Evolutionary conservation across 1,140 invertebrate species (phyloP), one percentile per base, ranked within the genome.

Genomic region (Brachionus rotundiformis): DNA sequence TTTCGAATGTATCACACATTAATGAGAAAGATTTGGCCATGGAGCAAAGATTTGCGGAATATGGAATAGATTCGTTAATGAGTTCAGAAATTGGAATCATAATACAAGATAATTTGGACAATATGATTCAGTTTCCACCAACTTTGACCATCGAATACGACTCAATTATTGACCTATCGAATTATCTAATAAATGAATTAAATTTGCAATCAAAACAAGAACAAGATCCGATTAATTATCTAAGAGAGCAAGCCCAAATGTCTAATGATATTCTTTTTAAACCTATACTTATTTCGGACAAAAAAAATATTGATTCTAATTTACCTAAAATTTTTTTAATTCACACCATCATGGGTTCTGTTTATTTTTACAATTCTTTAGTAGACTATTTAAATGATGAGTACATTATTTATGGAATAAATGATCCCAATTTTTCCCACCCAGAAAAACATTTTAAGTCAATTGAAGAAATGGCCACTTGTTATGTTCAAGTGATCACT

Each of bases 401-500:
- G 7, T 54, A 13, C 49, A 54, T 25, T 13, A 25, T 54, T 54
- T 54, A 54, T 54, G 49, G 49, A 19, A 54, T 54, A 16, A 54
- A 54, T 25, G 7, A 54, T 25, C 49, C 49, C n/a, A 54, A 54
- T 25, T 54, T 54, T 54, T 54, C 49, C n/a, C 49, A 19, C 7
- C 49, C 49, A 13, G 61, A 65, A 27, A 25, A 25, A 2, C 27
- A 65, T 31, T 65, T 65, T 65, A 25, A 33, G 13, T 65, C 61
- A 31, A 65, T 65, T 31, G 27, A 65, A 65, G 25, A 65, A 27
- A 65, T 65, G 27, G 61, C 61, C 27, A 31, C 27, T n/a, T 29
- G 27, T 11, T 65, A 65, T 16, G 31, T 31, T 3, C 87, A 92
- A 86, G 89, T 93, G 86, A 91, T 98, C 80, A 92, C 91, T 84